Conservation (phyloP, 37 sponge, comb jelly and placozoan genomes). For the Eunapius fragilis region DNA sequence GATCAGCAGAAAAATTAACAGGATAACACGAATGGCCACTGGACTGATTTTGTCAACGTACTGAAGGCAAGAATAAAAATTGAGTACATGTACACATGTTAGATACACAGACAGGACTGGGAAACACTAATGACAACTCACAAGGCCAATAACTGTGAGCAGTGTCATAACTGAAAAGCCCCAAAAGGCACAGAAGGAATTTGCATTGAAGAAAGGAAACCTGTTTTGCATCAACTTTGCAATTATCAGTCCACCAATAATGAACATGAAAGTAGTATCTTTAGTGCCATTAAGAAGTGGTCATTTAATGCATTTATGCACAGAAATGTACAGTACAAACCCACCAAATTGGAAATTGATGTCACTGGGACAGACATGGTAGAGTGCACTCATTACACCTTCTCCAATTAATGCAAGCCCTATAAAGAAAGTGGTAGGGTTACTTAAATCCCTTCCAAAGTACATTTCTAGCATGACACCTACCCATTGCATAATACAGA, state of each 20-base stretch:
- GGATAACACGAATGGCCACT: no score
- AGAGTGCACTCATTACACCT: not conserved
- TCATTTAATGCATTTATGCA: no score
- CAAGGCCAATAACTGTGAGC: conserved; percentile 58
- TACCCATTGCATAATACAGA: not conserved
- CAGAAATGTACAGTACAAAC: not conserved
- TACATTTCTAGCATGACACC: not conserved
- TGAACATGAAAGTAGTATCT: conserved; percentile 83
- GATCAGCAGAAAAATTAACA: no score
- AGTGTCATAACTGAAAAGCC: conserved; percentile 66
- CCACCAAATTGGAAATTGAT: not conserved
- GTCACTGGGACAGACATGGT: not conserved
- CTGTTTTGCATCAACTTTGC: conserved; percentile 70
- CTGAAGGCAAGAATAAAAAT: no score
- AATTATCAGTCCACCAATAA: conserved; percentile 67
- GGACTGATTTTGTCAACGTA: no score
- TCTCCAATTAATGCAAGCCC: not conserved
- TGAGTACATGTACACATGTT: no score
- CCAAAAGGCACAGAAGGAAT: conserved; percentile 68
- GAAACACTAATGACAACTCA: not conserved
- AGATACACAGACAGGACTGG: no score
- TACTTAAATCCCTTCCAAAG: not conserved
- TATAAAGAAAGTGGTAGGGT: not conserved
- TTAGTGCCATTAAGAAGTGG: not conserved
- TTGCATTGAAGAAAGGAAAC: conserved; percentile 69